phyloP scores from a whole-genome alignment of 2,888 invertebrate genomes.

The Drosophila subsilvestris region DNA sequence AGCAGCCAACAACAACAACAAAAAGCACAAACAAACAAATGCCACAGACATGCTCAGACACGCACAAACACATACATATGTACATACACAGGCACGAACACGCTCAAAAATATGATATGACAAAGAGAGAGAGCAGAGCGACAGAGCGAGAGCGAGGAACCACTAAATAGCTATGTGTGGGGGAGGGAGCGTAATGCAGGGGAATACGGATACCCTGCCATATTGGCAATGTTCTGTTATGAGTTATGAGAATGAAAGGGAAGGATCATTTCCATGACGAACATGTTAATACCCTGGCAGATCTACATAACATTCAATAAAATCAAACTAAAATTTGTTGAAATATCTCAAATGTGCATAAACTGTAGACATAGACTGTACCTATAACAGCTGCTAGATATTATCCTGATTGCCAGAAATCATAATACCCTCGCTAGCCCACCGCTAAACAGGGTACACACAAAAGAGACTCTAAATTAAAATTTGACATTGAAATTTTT shows the following conservation, averaged over 20 bases:
- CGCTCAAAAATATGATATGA: conserved; percentile 32
- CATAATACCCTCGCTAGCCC: too few species aligned
- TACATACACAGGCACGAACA: conserved; percentile 63
- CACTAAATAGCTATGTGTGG: background rate
- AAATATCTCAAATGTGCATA: too few species aligned
- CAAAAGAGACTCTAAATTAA: conserved; percentile 67
- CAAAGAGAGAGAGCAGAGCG: conserved; percentile 16
- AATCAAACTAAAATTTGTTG: too few species aligned
- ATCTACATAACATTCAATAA: too few species aligned
- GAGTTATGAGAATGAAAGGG: conserved; percentile 39
- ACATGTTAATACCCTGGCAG: too few species aligned
- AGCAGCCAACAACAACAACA: conserved; percentile 53
- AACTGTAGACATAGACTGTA: too few species aligned
- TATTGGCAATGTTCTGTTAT: conserved; percentile 75
- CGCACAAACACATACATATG: conserved; percentile 14
- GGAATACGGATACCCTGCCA: conserved; percentile 30
- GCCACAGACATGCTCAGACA: conserved; percentile 30
- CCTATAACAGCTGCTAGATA: too few species aligned
- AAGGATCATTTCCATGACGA: too few species aligned
- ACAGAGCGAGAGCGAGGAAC: conserved; percentile 19
- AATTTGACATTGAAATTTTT: conserved; percentile 79
- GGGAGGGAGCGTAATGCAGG: too few species aligned
- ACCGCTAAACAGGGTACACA: background rate
- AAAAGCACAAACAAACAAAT: conserved; percentile 45
- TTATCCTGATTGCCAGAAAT: too few species aligned